phyloP scores from a whole-genome alignment of 2,797 vertebrate genomes.

The Phataginus tetradactyla region DNA sequence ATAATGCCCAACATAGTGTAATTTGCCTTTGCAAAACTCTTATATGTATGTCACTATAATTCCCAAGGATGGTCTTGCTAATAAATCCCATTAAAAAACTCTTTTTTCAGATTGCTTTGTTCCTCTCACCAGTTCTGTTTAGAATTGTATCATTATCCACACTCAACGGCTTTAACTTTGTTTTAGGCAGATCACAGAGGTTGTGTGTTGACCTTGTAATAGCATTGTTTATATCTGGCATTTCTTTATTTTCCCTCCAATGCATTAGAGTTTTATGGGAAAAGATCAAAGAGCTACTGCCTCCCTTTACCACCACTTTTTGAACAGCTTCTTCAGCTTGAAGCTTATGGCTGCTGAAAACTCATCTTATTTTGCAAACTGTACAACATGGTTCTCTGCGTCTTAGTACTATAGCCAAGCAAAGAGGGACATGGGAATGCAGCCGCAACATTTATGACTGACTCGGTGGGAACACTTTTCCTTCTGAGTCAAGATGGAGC shows the following conservation, averaged over 20 bases:
- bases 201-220: slow-evolving; percentile 48
- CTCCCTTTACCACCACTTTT: slow-evolving; percentile 55
- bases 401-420: not conserved
- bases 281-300: slow-evolving; percentile 73
- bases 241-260: slow-evolving; percentile 70
- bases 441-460: not conserved
- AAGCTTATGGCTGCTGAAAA: slow-evolving; percentile 64
- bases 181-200: not conserved
- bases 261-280: slow-evolving; percentile 74
- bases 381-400: slow-evolving; percentile 13
- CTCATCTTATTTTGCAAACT: slow-evolving; percentile 72
- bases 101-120: slow-evolving; percentile 42
- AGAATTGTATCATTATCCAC: slow-evolving; percentile 63
- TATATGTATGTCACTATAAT: slow-evolving; percentile 79
- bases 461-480: not conserved
- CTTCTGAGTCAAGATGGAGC: not conserved
- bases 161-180: slow-evolving; percentile 39
- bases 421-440: not conserved
- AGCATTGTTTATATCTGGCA: slow-evolving; percentile 60
- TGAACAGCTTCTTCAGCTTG: slow-evolving; percentile 67
- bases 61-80: slow-evolving; percentile 75
- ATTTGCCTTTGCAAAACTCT: slow-evolving; percentile 80
- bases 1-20: slow-evolving; percentile 79
- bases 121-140: slow-evolving; percentile 76
- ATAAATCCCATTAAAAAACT: slow-evolving; percentile 79